Evolutionary conservation across 2,888 invertebrate genomes (phyloP).

Genomic region (Dryococelus australis): DNA sequence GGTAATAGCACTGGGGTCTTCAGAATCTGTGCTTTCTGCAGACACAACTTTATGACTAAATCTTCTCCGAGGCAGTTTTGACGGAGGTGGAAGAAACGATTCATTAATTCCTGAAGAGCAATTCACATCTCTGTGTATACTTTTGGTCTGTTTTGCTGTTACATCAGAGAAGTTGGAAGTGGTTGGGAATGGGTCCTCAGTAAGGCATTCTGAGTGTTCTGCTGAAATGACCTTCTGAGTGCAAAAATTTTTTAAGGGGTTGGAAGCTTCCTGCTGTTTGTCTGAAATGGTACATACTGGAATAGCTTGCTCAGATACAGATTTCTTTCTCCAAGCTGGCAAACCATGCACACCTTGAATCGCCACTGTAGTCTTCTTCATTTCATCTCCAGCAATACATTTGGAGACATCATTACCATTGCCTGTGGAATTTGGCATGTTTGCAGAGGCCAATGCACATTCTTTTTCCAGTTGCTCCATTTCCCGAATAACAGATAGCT

Average conservation of each 20-base stretch:
- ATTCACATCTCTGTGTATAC: neutral
- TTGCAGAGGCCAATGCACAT: conserved; percentile 18
- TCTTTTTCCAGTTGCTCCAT: conserved; percentile 30
- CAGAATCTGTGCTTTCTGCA: neutral
- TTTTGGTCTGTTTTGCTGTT: neutral
- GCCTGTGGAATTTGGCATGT: neutral
- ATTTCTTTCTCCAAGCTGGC: conserved; percentile 26
- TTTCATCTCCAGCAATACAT: neutral
- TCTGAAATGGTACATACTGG: neutral
- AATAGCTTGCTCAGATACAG: neutral
- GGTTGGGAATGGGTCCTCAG: neutral
- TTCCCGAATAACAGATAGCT: conserved; percentile 22
- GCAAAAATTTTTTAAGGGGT: neutral
- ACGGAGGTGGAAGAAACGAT: neutral
- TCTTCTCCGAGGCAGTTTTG: neutral
- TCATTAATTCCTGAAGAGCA: neutral
- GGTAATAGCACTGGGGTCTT: neutral
- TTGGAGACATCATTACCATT: neutral
- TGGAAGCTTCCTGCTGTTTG: neutral
- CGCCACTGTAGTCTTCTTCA: neutral
- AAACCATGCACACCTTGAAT: conserved; percentile 23
- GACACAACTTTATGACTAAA: neutral
- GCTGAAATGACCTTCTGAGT: neutral
- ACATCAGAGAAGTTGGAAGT: neutral
- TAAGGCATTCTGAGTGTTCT: neutral